Conservation (phyloP, 2,888 invertebrate species). For the Diloba caeruleocephala region DNA sequence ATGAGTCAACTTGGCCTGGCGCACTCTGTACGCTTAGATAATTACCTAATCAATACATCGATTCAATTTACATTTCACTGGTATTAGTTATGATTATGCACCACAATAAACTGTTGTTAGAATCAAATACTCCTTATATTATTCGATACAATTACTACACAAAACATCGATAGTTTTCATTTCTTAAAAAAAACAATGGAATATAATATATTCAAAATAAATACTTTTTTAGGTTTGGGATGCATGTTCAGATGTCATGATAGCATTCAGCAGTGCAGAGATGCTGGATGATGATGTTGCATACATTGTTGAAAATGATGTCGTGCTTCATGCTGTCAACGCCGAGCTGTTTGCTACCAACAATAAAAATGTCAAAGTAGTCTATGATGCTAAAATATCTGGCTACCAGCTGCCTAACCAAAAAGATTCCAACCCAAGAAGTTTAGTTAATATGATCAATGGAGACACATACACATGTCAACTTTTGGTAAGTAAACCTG, state of each 20-base stretch:
- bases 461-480: slow-evolving; percentile 91
- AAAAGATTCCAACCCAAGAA: slow-evolving; percentile 58
- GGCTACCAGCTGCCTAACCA: slow-evolving; percentile 89
- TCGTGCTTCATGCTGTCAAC: slow-evolving; percentile 93
- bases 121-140: too few species aligned
- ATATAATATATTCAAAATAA: background rate
- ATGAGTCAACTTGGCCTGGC: too few species aligned
- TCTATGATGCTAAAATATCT: slow-evolving; percentile 92
- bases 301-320: slow-evolving; percentile 98
- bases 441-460: slow-evolving; percentile 90
- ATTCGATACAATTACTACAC: too few species aligned
- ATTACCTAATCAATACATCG: too few species aligned
- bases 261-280: slow-evolving; percentile 94
- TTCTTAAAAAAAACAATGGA: too few species aligned
- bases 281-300: slow-evolving; percentile 93
- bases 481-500: slow-evolving; percentile 90
- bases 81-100: too few species aligned
- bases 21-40: too few species aligned
- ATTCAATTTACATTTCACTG: too few species aligned
- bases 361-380: slow-evolving; percentile 90
- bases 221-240: slow-evolving; percentile 94
- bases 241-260: slow-evolving; percentile 95
- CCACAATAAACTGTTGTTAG: too few species aligned
- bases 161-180: too few species aligned
- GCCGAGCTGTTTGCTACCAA: slow-evolving; percentile 85